A percentile compares a stretch with the other conserved stretches of the same genome.
phyloP scores from a whole-genome alignment of 2,888 invertebrate genomes.

The Mythimna impura region DNA sequence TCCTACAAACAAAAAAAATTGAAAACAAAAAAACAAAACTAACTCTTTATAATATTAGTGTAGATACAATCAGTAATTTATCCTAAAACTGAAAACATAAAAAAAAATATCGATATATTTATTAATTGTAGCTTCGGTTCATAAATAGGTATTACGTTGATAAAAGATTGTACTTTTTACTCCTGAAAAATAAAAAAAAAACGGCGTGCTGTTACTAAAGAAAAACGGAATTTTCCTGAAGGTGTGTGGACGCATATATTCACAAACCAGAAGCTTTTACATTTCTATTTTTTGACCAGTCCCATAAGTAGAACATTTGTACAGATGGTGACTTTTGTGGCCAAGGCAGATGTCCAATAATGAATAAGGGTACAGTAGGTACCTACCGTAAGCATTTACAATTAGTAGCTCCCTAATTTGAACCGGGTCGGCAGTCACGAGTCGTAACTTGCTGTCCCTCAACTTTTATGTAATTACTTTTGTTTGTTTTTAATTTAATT shows the following conservation, averaged over 20 bases:
- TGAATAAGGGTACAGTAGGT: conserved; percentile 47
- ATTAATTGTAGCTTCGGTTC: too few relatives aligned
- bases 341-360: conserved; percentile 58
- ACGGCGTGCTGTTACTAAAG: neutral
- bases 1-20: too few relatives aligned
- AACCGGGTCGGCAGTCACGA: conserved; percentile 71
- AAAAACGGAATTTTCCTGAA: neutral
- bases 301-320: conserved; percentile 14
- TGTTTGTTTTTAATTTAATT: conserved; percentile 88
- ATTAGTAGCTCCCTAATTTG: conserved; percentile 69
- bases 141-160: too few relatives aligned
- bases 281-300: conserved; percentile 11
- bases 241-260: neutral
- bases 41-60: too few relatives aligned
- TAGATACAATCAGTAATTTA: too few relatives aligned
- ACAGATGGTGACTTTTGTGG: conserved; percentile 41
- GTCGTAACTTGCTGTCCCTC: conserved; percentile 73
- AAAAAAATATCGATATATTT: too few relatives aligned
- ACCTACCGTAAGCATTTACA: conserved; percentile 45
- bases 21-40: too few relatives aligned
- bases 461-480: conserved; percentile 83
- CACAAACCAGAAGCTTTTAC: neutral
- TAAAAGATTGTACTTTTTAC: too few relatives aligned
- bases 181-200: too few relatives aligned
- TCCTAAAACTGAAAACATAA: too few relatives aligned